These are phyloP conservation scores for Homarus americanus DNA, from an alignment of 1,140 invertebrate species.

Conservation along the genomic window DNA sequence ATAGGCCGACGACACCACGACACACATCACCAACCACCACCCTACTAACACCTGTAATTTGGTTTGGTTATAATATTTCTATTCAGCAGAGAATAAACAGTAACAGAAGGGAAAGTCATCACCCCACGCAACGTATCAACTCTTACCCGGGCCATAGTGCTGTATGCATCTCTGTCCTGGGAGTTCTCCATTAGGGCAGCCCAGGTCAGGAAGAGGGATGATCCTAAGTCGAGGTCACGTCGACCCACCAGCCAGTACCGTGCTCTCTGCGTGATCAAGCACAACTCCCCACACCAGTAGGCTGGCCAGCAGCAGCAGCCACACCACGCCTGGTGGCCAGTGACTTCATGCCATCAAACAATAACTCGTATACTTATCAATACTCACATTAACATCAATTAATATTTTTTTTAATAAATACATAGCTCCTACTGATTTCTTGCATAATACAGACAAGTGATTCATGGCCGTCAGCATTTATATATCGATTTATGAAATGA, in stretches of 20 bases:
- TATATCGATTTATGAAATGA: no score
- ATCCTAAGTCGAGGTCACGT: background rate
- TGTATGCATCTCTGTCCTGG: background rate
- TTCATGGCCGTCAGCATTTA: no score
- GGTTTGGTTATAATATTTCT: no score
- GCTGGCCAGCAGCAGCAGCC: background rate
- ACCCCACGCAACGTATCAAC: background rate
- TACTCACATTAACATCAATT: no score
- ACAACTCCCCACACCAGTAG: background rate
- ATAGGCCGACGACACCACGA: background rate
- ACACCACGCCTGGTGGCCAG: constrained; percentile 28
- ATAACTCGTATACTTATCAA: no score
- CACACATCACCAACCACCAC: background rate
- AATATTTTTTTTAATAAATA: no score
- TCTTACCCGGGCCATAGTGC: background rate
- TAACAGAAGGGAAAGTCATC: background rate
- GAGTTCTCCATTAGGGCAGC: constrained; percentile 34
- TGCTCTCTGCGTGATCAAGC: background rate
- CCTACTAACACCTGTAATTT: constrained; percentile 8
- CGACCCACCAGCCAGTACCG: background rate
- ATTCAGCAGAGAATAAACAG: background rate
- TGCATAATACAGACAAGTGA: no score
- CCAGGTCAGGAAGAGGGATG: constrained; percentile 3
- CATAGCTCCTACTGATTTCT: no score
- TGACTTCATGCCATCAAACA: no score